Evolutionary conservation across 1,140 invertebrate species (phyloP).

Genomic region (Holcopasites calliopsidis): DNA sequence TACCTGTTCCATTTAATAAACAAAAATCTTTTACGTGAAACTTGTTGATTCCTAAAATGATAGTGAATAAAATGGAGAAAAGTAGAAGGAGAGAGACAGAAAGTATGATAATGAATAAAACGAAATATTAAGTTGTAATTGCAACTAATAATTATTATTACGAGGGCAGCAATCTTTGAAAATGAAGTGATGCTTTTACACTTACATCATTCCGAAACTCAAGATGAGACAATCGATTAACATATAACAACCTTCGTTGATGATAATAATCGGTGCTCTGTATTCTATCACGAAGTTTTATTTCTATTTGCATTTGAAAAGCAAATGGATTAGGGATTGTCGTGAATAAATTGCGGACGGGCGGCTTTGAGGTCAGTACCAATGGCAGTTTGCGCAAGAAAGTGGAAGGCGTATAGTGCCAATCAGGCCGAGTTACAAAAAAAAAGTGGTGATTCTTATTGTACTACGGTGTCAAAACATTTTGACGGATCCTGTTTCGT

Average conservation of each 20-base stretch:
- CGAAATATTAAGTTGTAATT: no score
- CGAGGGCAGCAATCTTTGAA: no score
- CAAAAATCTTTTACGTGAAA: no score
- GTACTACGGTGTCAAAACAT: constrained; percentile 23
- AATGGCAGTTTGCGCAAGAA: constrained; percentile 59
- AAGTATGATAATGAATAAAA: no score
- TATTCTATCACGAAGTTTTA: neutral
- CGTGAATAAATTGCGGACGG: constrained; percentile 29
- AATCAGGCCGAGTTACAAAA: constrained; percentile 47
- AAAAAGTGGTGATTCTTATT: constrained; percentile 24
- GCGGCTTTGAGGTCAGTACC: constrained; percentile 52
- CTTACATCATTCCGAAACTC: no score
- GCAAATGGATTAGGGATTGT: constrained; percentile 10
- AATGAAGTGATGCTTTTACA: no score
- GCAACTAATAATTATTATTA: no score
- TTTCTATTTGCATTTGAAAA: neutral
- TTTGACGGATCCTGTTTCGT: neutral
- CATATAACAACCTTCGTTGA: neutral
- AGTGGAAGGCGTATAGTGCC: constrained; percentile 30
- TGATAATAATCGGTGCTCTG: neutral
- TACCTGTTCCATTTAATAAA: no score
- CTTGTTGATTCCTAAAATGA: no score
- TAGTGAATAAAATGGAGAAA: no score
- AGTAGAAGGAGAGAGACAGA: no score
- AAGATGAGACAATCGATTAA: neutral